These are phyloP conservation scores for Passerina amoena DNA, from an alignment of 2,113 vertebrate genomes.

Conservation along the genomic window DNA sequence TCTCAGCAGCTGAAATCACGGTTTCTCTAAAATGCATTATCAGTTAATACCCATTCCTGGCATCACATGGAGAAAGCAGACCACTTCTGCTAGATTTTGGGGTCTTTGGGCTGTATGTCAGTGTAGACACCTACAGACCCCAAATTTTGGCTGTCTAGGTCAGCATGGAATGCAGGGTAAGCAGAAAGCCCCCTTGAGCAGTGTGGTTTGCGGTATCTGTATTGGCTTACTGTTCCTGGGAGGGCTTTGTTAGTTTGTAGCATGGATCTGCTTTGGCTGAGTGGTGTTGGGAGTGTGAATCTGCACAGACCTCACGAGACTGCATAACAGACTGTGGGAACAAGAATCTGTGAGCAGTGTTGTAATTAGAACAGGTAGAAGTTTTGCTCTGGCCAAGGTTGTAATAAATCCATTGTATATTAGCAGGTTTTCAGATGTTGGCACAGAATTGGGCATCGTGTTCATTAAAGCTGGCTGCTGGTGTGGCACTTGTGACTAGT, in stretches of 20 bases:
- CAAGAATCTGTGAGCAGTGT: not conserved
- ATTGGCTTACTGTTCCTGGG: not conserved
- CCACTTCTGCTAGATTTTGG: not conserved
- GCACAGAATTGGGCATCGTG: not conserved
- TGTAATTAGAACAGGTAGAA: not conserved
- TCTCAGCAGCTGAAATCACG: not conserved
- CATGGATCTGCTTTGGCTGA: not conserved
- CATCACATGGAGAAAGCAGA: not conserved
- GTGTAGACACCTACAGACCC: not conserved
- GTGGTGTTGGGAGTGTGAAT: not conserved
- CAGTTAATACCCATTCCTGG: not conserved
- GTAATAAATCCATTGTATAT: not conserved
- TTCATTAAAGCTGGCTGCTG: not conserved
- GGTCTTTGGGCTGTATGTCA: accelerated
- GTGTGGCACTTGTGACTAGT: not conserved
- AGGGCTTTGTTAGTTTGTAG: not conserved
- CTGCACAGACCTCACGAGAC: not conserved
- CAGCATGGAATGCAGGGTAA: not conserved
- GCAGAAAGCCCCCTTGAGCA: not conserved
- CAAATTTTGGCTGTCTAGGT: not conserved
- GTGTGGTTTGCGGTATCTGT: not conserved
- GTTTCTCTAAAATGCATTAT: not conserved
- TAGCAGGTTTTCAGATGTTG: not conserved
- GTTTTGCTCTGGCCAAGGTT: not conserved
- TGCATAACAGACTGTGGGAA: not conserved